Conservation (phyloP, 2,888 invertebrate species). For the Ornithoptera priamus region DNA sequence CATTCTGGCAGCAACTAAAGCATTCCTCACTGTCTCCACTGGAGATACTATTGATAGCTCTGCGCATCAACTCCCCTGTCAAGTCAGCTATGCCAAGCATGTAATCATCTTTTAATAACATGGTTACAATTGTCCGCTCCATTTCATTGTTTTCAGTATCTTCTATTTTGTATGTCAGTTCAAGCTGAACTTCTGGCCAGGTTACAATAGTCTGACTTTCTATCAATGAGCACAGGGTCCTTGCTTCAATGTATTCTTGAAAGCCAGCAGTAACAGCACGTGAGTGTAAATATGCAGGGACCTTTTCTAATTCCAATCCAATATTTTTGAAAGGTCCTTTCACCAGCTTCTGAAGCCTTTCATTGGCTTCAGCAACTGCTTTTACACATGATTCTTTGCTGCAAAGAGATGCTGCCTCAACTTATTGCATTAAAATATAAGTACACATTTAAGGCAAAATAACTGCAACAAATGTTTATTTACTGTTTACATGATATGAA, state of each 20-base stretch:
- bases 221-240: constrained; percentile 87
- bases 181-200: constrained; percentile 79
- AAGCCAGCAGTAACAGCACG: constrained; percentile 68
- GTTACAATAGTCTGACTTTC: constrained; percentile 80
- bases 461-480: no score
- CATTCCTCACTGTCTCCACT: constrained; percentile 87
- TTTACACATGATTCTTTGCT: constrained; percentile 54
- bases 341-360: constrained; percentile 82
- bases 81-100: constrained; percentile 92
- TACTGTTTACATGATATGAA: no score
- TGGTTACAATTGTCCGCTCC: constrained; percentile 49
- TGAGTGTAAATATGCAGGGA: constrained; percentile 81
- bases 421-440: not conserved
- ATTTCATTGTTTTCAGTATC: constrained; percentile 39
- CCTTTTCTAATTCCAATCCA: constrained; percentile 85
- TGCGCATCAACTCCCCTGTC: constrained; percentile 94
- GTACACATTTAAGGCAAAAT: not conserved
- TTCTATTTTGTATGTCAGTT: constrained; percentile 66
- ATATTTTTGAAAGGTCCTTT: constrained; percentile 78
- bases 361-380: constrained; percentile 76
- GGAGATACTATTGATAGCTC: constrained; percentile 90
- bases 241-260: constrained; percentile 93
- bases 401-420: not conserved
- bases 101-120: constrained; percentile 75
- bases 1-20: constrained; percentile 84